phyloP scores from a whole-genome alignment of 2,888 invertebrate species.

The Bursaphelenchus okinawaensis region DNA sequence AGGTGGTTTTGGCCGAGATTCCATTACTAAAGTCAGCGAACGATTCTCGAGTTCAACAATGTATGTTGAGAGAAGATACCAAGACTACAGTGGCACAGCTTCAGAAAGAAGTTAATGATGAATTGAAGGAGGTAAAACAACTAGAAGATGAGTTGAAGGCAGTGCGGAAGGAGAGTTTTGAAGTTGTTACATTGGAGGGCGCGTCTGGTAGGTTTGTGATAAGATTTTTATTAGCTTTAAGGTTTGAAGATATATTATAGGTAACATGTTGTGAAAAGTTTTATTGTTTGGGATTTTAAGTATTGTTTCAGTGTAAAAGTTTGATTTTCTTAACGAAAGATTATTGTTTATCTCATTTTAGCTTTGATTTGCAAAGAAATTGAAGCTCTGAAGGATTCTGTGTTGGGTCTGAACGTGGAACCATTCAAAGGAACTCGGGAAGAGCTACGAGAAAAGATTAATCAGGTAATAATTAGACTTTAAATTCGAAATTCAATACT shows the following conservation, averaged over 20 bases:
- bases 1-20: constrained; percentile 24
- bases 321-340: no score
- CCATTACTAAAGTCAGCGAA: constrained; percentile 17
- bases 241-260: no score
- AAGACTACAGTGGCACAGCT: neutral
- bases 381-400: neutral
- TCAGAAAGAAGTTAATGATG: neutral
- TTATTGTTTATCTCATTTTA: no score
- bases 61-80: neutral
- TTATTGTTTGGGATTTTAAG: no score
- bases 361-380: neutral
- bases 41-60: neutral
- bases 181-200: neutral
- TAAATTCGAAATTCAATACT: neutral
- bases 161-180: neutral
- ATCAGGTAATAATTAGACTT: neutral
- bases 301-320: no score
- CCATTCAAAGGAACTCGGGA: constrained; percentile 6
- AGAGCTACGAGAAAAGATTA: neutral
- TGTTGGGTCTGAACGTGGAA: neutral
- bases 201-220: no score
- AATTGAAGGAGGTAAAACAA: neutral
- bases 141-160: neutral
- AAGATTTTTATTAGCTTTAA: neutral
- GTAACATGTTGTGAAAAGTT: no score